These are phyloP conservation scores for Cepphus grylle DNA, from an alignment of 2,113 vertebrate genomes.

Conservation along the genomic window DNA sequence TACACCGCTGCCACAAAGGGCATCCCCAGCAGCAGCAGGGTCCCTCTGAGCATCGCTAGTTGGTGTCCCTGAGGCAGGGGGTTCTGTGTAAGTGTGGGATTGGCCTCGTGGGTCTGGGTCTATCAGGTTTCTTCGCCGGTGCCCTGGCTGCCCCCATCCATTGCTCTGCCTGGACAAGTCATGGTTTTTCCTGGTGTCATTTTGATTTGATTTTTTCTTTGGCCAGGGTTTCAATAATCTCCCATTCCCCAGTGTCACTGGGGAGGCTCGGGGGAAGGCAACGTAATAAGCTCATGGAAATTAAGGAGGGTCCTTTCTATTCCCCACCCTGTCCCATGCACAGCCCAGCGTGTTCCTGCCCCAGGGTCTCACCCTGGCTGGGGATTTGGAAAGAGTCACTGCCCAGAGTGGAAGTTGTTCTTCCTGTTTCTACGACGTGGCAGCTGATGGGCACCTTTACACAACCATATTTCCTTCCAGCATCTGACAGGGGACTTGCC, in stretches of 20 bases:
- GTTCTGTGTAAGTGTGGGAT: neutral
- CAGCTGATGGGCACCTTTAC: neutral
- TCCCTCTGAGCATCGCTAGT: neutral
- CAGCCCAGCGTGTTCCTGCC: neutral
- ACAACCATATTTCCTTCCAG: neutral
- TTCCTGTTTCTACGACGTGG: neutral
- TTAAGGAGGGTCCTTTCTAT: fast-evolving
- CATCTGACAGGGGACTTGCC: neutral
- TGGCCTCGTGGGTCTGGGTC: neutral
- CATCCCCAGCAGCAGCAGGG: neutral
- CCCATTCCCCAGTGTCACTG: neutral
- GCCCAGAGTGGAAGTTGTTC: neutral
- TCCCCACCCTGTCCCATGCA: neutral
- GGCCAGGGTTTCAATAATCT: neutral
- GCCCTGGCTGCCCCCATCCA: neutral
- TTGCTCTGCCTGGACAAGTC: neutral
- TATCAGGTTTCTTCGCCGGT: neutral
- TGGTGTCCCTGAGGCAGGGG: neutral
- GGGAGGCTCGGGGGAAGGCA: neutral
- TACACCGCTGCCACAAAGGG: neutral
- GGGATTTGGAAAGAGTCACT: neutral
- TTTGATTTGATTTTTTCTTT: neutral
- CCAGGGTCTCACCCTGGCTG: neutral
- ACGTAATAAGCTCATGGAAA: fast-evolving
- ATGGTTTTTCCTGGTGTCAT: neutral